Percentiles rank a stretch among this genome's conserved stretches.
These are phyloP conservation scores for Luperina testacea DNA, from an alignment of 2,888 invertebrate species.

Conservation along the genomic window DNA sequence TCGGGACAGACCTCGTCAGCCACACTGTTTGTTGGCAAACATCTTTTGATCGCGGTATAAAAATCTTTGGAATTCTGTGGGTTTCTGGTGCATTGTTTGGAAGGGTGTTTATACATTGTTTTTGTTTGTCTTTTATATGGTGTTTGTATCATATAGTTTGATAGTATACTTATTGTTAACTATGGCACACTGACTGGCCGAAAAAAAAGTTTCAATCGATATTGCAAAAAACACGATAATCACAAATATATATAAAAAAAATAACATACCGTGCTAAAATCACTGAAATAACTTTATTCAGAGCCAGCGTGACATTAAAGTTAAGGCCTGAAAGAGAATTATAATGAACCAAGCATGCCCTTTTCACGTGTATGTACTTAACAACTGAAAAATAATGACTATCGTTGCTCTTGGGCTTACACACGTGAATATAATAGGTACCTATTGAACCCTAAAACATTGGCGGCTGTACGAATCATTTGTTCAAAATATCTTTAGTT, in stretches of 20 bases:
- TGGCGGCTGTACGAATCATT: neutral
- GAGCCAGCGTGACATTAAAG: conserved; percentile 28
- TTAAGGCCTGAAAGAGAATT: conserved; percentile 58
- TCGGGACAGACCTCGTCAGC: conserved; percentile 64
- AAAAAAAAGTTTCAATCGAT: too few relatives aligned
- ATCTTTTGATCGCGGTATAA: conserved; percentile 59
- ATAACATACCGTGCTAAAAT: conserved; percentile 31
- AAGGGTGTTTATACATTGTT: neutral
- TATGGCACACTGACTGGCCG: too few relatives aligned
- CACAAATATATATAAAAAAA: conserved; percentile 6
- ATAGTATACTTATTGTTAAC: neutral
- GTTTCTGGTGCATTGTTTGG: conserved; percentile 32
- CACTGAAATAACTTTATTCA: conserved; percentile 44
- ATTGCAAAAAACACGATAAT: neutral
- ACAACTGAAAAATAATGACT: conserved; percentile 63
- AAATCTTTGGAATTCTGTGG: conserved; percentile 45
- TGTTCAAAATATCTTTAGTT: neutral
- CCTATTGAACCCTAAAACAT: conserved; percentile 1
- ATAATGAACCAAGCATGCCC: conserved; percentile 58
- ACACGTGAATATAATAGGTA: conserved; percentile 23
- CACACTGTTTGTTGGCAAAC: conserved; percentile 60
- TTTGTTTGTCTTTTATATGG: neutral
- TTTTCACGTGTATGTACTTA: conserved; percentile 43
- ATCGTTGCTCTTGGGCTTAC: conserved; percentile 35
- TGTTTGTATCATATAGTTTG: neutral